Conservation (phyloP, 2,888 invertebrate species). For the Lithophane ornitopus region DNA sequence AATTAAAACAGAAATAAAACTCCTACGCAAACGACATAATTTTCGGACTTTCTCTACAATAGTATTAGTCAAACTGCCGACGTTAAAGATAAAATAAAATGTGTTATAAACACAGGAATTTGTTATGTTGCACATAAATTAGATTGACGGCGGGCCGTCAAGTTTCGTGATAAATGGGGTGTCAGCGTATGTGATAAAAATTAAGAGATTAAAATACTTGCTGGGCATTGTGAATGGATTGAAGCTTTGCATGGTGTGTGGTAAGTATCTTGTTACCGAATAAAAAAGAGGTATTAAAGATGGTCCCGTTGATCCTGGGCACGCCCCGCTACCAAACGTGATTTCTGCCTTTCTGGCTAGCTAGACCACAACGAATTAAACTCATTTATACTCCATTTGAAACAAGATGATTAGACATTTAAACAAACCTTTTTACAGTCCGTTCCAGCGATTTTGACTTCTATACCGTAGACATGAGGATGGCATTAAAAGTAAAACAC, state of each 20-base stretch:
- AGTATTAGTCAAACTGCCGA: conserved; percentile 54
- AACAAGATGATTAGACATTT: too few relatives aligned
- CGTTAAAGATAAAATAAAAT: conserved; percentile 65
- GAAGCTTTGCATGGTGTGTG: conserved; percentile 19
- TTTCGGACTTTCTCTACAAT: conserved; percentile 64
- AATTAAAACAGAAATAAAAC: conserved; percentile 61
- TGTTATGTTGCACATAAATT: conserved; percentile 65
- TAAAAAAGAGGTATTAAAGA: too few relatives aligned
- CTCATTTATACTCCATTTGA: too few relatives aligned
- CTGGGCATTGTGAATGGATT: conserved; percentile 1
- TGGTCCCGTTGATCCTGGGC: too few relatives aligned
- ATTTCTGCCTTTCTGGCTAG: too few relatives aligned
- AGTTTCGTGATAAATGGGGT: conserved; percentile 59
- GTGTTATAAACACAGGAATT: conserved; percentile 68
- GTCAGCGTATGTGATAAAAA: conserved; percentile 41
- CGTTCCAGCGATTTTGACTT: too few relatives aligned
- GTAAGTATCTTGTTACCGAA: not conserved
- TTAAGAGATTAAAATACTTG: conserved; percentile 37
- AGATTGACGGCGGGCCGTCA: conserved; percentile 66
- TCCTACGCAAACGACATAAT: conserved; percentile 66
- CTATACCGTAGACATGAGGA: too few relatives aligned
- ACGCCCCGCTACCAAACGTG: too few relatives aligned
- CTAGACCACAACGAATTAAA: too few relatives aligned
- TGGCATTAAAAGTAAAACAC: too few relatives aligned
- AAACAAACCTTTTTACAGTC: too few relatives aligned